Base-by-base conservation (phyloP, 2,797 vertebrate genomes). In the Picus viridis region DNA sequence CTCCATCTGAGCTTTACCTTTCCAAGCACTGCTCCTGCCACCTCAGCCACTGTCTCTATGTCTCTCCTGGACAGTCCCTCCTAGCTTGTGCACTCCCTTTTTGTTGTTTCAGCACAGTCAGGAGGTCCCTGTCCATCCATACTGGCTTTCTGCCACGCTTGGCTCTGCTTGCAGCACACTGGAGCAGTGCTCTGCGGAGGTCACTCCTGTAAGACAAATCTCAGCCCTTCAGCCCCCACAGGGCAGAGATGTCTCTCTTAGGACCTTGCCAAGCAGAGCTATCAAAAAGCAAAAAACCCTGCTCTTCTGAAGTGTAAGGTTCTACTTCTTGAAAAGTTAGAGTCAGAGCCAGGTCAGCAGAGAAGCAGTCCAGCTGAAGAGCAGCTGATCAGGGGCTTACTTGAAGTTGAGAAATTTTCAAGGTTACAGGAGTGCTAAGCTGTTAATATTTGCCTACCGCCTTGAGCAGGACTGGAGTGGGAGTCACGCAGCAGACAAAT, bases 371-470 rank as follows among this genome's bases (percentile, higher is more conserved):
- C 65, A 63, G 45, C 47, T 53, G 24, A 41, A 71, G 17, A 91
- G 79, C 30, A 84, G 70, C 53, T 68, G 36, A 78, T 72, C 26
- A 29, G 41, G 11, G 58, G 11, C 36, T 70, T 58, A 70, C 26
- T 73, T 84, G 34, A 86, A 85, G 34, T 77, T 91, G 59, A 85
- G 29, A 80, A 36, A 70, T 61, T 56, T 61, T 75, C 84, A 81
- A 87, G 43, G 43, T 77, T 69, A 75, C 56, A 13, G 12, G 26
- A 90, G 36, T 51, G 29, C 51, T 63, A 83, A 83, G 39, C 57
- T 86, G 82, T 69, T 89, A 92, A 80, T 87, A 83, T 89, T 87
- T 92, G 64, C 84, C 76, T 61, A 67, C 36, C 59, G 63, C 39
- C 47, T 86, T 83, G 39, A 61, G 56, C 0, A 0, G 32, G 53